Evolutionary conservation across 2,888 invertebrate species (phyloP).

Genomic region (Drosophila antonietae): DNA sequence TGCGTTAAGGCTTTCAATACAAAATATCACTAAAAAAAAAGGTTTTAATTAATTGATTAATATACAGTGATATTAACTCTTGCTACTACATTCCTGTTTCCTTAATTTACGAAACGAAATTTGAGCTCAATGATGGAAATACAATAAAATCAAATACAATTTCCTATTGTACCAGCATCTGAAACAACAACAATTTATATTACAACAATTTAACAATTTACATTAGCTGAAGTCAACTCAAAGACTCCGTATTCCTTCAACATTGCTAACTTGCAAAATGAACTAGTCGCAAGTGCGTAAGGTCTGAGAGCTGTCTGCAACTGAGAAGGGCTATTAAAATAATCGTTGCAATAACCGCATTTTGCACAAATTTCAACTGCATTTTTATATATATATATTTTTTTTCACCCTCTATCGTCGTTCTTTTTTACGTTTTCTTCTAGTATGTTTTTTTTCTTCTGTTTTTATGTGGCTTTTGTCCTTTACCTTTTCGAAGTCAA

Average conservation of each 20-base stretch:
- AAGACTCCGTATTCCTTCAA: not conserved
- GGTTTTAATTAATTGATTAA: too few species aligned
- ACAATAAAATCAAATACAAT: not conserved
- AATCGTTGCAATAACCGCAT: constrained; percentile 76
- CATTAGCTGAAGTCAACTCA: not conserved
- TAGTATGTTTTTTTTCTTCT: not conserved
- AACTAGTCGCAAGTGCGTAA: constrained; percentile 49
- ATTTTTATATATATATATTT: constrained; percentile 32
- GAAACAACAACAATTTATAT: too few species aligned
- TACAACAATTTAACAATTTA: too few species aligned
- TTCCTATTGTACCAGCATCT: not conserved
- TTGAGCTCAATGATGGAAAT: too few species aligned
- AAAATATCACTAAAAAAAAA: too few species aligned
- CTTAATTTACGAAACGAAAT: not conserved
- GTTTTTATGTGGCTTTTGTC: constrained; percentile 43
- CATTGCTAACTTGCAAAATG: constrained; percentile 43
- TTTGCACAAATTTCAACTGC: constrained; percentile 63
- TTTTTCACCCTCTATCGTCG: constrained; percentile 10
- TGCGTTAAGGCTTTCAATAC: too few species aligned
- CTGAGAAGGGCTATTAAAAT: constrained; percentile 72
- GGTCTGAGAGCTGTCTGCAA: constrained; percentile 54
- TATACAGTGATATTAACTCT: too few species aligned
- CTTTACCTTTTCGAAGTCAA: constrained; percentile 66
- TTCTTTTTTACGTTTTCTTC: constrained; percentile 21
- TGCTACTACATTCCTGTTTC: too few species aligned